Percentiles rank a stretch among this genome's conserved stretches.
phyloP scores from a whole-genome alignment of 2,888 invertebrate species.

The Pristionchus arcanus region DNA sequence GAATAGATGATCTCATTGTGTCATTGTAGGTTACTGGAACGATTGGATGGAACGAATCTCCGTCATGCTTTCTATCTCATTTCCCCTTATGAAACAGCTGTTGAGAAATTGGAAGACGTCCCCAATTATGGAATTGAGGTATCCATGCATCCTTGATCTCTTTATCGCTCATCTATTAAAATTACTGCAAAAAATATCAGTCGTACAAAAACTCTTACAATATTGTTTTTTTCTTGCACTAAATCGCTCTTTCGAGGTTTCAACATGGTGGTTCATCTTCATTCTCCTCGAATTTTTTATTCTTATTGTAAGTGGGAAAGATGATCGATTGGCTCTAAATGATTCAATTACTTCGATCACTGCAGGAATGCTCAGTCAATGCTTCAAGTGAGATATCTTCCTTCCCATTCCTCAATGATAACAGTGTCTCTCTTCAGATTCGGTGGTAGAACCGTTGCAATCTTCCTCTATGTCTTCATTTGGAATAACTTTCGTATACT shows the following conservation, averaged over 20 bases:
- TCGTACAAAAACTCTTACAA: not conserved
- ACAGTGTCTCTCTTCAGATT: conserved; percentile 67
- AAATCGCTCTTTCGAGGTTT: conserved; percentile 63
- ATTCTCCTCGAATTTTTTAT: conserved; percentile 66
- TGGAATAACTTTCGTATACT: conserved; percentile 87
- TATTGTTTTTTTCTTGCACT: too few species aligned
- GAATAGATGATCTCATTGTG: not conserved
- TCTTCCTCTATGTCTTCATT: conserved; percentile 83
- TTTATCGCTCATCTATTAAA: not conserved
- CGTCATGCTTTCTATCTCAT: conserved; percentile 78
- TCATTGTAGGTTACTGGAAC: conserved; percentile 55
- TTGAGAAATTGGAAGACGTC: conserved; percentile 70
- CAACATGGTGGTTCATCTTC: conserved; percentile 77
- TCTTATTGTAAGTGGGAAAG: conserved; percentile 67
- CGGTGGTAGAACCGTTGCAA: conserved; percentile 77
- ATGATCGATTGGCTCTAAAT: conserved; percentile 76
- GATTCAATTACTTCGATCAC: conserved; percentile 77
- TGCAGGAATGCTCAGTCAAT: conserved; percentile 78
- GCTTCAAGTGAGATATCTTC: conserved; percentile 72
- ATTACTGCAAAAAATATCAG: not conserved
- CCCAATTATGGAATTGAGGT: conserved; percentile 79
- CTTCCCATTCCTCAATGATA: not conserved
- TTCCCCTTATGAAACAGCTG: conserved; percentile 75
- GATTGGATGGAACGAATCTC: conserved; percentile 66
- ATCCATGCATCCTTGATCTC: not conserved